Conservation (phyloP, 2,797 vertebrate species). For the Microctenopoma steveboyesi region DNA sequence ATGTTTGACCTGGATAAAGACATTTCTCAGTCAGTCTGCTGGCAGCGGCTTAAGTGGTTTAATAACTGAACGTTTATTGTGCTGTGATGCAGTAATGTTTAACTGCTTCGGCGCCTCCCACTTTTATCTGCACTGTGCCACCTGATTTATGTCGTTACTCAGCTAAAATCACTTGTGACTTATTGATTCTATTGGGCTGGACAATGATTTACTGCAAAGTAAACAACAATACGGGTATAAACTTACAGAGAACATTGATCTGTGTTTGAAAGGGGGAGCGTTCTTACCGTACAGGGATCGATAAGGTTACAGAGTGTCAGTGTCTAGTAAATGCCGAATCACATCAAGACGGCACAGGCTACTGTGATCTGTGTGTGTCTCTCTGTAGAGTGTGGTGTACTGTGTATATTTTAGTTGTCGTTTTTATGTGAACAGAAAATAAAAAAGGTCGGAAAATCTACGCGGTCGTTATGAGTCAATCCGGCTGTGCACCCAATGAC, state of each 20-base stretch:
- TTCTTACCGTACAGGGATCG: background rate
- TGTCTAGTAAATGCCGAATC: background rate
- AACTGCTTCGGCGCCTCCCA: constrained; percentile 26
- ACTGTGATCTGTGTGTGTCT: background rate
- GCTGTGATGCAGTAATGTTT: background rate
- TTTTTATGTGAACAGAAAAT: constrained; percentile 6
- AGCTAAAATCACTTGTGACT: constrained; percentile 1
- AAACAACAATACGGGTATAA: background rate
- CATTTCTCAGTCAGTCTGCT: background rate
- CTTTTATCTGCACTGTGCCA: constrained; percentile 5
- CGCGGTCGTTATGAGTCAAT: constrained; percentile 39
- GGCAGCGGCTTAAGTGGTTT: background rate
- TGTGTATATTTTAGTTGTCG: background rate
- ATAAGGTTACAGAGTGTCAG: constrained; percentile 10
- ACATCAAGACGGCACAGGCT: background rate
- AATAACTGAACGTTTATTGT: background rate
- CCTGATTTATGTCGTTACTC: constrained; percentile 13
- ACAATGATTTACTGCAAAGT: background rate
- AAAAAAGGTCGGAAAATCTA: background rate
- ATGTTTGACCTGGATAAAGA: background rate
- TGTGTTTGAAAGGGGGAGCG: background rate
- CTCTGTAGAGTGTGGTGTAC: background rate
- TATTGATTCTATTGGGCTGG: background rate
- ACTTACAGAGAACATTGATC: constrained; percentile 2
- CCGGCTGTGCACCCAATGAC: background rate